Base-by-base conservation (phyloP, 2,113 vertebrate species). In the Phrynocephalus versicolor region DNA sequence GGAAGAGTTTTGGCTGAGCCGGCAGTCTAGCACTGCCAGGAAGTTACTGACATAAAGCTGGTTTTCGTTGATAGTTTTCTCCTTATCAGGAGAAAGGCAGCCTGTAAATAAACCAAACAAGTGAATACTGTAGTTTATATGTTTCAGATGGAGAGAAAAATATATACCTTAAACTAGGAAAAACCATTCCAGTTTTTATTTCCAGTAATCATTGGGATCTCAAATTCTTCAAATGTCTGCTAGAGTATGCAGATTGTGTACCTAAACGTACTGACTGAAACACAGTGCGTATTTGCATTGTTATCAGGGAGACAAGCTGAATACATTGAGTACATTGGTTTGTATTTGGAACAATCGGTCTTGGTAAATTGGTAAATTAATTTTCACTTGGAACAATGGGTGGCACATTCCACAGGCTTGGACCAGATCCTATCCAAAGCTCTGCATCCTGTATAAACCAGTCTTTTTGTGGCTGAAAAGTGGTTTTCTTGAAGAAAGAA, bases 361-460 rank as follows among this genome's bases (percentile, higher is more conserved):
- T 67, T 51, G 19, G n/a, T 87, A 89, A 0, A 51, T 51, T 51
- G 70, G 88, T 45, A 37, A 3, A 15, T 69, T 13, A 84, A 12
- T 30, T 87, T 83, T 14, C 18, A 5, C 41, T 82, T 87, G 13
- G 88, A 65, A 57, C 86, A 25, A 35, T 81, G 0, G 87, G 75
- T 85, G 90, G 19, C 37, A 87, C 79, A 76, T 86, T 79, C 57
- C 67, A 35, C 70, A 30, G 14, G 90, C 83, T 90, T 57, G 73
- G 51, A 91, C 73, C 39, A 92, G 83, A 41, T 70, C 85, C 88
- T 5, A 0, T 87, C 83, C 41, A 71, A 92, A 84, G n/a, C 83
- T 87, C 13, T 1, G 45, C 74, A 91, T 90, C 88, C 87, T 92
- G 86, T 89, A 93, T 85, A 91, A 91, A 79, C 90, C 92, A 91